Base-by-base conservation (phyloP, 1,140 invertebrate species). In the Lordiphosa clarofinis region DNA sequence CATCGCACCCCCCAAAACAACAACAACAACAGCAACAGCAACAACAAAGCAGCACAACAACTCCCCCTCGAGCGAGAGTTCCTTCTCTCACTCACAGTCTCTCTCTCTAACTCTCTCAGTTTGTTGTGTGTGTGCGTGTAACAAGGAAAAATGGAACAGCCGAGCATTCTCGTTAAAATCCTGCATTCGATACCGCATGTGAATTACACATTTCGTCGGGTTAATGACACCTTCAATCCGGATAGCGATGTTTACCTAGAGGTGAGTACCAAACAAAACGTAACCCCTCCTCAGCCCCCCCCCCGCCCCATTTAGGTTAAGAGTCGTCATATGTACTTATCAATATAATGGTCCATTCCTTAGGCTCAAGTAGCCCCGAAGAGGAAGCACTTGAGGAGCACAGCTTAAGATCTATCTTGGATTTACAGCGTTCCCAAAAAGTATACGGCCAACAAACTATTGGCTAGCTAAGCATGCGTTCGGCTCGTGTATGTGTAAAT, bases 141-240 rank as follows among this genome's bases (percentile, higher is more conserved):
- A 39, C 15, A 49, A 65, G 56, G 57, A 61, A 81, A 86, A 81
- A 88, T 89, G 87, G 87, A 88, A 68, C 87, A 88, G 60, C 88
- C 88, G 68, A 89, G 84, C 72, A 87, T 89, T 59, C 84, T 89
- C 63, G 87, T 89, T 60, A 91, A 91, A 82, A 93, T 96, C 90
- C 94, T 97, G 89, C 96, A 97, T 90, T 91, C 92, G 76, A 92
- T 97, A 90, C 95, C 95, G 56, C 95, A 96, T 89, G 91, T 96
- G 88, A 96, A 96, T 91, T 95, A 97, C 79, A 94, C 94, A 68
- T 93, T 97, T 84, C 94, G 95, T 87, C 91, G 92, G 65, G 95
- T 97, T 89, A 97, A 98, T 90, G 94, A 94, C 81, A 97, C 95
- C 61, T 98, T 98, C 90, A 94, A 96, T 90, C 96, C 95, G 44